Evolutionary conservation across 1,140 invertebrate species (phyloP).

Genomic region (Marisa cornuarietis): DNA sequence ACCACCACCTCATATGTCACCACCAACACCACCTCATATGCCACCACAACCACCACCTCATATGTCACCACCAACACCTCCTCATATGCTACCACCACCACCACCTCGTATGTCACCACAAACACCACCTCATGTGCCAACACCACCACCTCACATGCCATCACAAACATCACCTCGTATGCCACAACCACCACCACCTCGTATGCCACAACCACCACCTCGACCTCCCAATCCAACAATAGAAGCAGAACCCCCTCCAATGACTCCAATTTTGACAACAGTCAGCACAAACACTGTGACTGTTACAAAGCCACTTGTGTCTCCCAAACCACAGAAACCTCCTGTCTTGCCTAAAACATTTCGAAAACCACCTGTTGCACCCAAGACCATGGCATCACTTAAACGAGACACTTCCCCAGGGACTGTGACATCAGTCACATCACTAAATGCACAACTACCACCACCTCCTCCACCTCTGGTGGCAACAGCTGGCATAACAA

Average conservation of each 20-base stretch:
- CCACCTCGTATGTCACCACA: too few species aligned
- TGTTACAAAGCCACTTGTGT: conserved; percentile 5
- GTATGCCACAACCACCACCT: background rate
- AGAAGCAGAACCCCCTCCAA: background rate
- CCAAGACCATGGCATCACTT: conserved; percentile 16
- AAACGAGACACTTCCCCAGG: conserved; percentile 2
- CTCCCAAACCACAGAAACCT: conserved; percentile 7
- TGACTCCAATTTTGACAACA: conserved; percentile 8
- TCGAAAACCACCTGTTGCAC: conserved; percentile 13
- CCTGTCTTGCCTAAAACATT: conserved; percentile 19
- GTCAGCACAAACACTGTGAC: conserved; percentile 20
- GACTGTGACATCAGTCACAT: background rate
- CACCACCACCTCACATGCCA: too few species aligned
- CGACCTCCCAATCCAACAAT: background rate
- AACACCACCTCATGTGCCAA: too few species aligned
- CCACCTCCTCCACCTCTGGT: background rate
- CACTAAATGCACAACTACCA: background rate
- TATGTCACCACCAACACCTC: background rate
- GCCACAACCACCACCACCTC: background rate
- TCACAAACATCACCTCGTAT: background rate
- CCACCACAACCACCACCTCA: background rate
- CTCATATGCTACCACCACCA: too few species aligned
- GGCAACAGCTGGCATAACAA: background rate
- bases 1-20: too few species aligned
- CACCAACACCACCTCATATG: too few species aligned